Conservation (phyloP, 2,888 invertebrate genomes). For the Carterocephalus palaemon region DNA sequence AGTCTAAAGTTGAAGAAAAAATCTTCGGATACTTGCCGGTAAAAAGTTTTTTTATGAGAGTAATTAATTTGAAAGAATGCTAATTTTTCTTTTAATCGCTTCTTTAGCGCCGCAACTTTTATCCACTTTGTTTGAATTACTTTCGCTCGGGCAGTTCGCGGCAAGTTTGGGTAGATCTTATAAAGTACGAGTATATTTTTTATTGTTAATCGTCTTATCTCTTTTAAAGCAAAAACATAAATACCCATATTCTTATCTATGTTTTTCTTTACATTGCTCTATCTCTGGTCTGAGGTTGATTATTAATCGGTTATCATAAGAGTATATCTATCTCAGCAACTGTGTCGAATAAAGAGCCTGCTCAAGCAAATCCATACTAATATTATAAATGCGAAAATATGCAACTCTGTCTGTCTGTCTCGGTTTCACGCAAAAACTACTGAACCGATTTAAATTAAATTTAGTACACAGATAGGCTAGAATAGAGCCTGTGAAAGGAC, state of each 20-base stretch:
- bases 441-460: too few relatives aligned
- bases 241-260: neutral
- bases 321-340: too few relatives aligned
- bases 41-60: slow-evolving; percentile 70
- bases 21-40: slow-evolving; percentile 55
- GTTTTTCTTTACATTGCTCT: too few relatives aligned
- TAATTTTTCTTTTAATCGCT: slow-evolving; percentile 77
- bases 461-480: too few relatives aligned
- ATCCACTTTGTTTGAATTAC: slow-evolving; percentile 77
- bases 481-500: too few relatives aligned
- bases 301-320: too few relatives aligned
- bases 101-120: slow-evolving; percentile 73
- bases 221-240: neutral
- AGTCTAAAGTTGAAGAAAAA: slow-evolving; percentile 33
- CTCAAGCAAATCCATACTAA: too few relatives aligned
- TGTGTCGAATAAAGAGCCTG: too few relatives aligned
- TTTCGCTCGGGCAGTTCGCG: slow-evolving; percentile 62
- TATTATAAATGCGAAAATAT: too few relatives aligned
- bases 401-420: too few relatives aligned
- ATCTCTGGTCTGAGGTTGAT: too few relatives aligned
- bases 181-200: slow-evolving; percentile 48
- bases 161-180: slow-evolving; percentile 58
- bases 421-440: too few relatives aligned
- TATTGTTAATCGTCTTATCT: slow-evolving; percentile 37
- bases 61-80: slow-evolving; percentile 77